Percentiles rank a stretch among this genome's conserved stretches.
phyloP scores from a whole-genome alignment of 2,888 invertebrate genomes.

The Acheta domesticus region DNA sequence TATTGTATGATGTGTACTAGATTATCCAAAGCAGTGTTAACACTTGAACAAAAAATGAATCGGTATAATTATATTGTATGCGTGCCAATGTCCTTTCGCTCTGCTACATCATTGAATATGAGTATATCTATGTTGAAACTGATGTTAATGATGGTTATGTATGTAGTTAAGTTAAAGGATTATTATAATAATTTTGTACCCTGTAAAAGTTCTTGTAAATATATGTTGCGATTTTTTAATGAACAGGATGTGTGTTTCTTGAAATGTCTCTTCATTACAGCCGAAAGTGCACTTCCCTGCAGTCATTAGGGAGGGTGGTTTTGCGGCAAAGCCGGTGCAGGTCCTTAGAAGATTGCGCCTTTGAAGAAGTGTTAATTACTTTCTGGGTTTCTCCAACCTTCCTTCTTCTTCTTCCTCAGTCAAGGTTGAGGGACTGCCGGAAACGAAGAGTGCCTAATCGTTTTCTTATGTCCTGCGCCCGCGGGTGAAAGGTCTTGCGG shows the following conservation, averaged over 20 bases:
- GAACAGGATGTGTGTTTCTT: not conserved
- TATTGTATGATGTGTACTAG: conserved; percentile 11
- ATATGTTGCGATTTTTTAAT: not conserved
- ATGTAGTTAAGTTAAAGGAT: not conserved
- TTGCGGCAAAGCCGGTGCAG: not conserved
- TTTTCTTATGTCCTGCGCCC: not conserved
- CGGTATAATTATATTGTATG: not conserved
- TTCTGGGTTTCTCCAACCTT: not conserved
- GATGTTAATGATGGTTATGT: not conserved
- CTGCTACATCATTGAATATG: not conserved
- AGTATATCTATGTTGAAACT: not conserved
- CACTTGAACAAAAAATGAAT: not conserved
- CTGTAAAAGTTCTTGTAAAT: conserved; percentile 7
- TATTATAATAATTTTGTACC: conserved; percentile 3
- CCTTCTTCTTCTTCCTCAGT: not conserved
- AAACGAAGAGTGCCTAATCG: not conserved
- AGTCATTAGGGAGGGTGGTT: not conserved
- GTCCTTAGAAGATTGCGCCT: too few relatives aligned
- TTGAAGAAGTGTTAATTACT: too few relatives aligned
- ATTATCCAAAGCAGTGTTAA: not conserved
- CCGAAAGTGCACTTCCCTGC: not conserved
- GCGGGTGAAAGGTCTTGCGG: not conserved
- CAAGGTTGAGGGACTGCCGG: not conserved
- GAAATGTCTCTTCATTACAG: not conserved
- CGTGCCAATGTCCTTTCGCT: not conserved